Conservation (phyloP, 2,797 vertebrate species). For the Takifugu ocellatus region DNA sequence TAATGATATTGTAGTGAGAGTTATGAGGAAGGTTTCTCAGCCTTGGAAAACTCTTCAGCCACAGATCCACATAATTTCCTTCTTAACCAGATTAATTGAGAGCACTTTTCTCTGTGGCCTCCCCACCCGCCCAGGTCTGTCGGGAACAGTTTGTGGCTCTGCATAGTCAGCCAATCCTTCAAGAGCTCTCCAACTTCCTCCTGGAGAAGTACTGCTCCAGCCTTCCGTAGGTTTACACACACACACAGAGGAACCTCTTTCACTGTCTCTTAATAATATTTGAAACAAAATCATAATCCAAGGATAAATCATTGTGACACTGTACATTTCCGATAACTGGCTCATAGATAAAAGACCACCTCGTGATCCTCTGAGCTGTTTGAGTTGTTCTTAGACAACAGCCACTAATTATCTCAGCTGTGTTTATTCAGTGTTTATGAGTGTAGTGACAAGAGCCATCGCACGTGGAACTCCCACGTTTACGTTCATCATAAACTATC, state of each 20-base stretch:
- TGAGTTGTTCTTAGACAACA: constrained; percentile 5
- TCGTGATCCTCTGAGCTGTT: background rate
- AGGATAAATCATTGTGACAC: no score
- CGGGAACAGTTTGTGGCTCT: constrained; percentile 91
- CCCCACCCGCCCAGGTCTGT: constrained; percentile 78
- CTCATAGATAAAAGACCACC: no score
- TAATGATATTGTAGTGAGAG: background rate
- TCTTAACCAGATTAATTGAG: constrained; percentile 19
- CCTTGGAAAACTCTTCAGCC: background rate
- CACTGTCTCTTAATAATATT: no score
- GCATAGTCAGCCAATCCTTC: constrained; percentile 89
- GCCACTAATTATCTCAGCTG: background rate
- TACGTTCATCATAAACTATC: constrained; percentile 15
- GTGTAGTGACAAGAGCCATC: constrained; percentile 17
- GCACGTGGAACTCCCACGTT: background rate
- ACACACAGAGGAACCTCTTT: background rate
- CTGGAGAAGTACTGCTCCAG: constrained; percentile 78
- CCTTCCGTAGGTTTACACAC: constrained; percentile 58
- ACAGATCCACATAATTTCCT: no score
- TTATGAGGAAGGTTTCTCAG: background rate
- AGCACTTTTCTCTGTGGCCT: constrained; percentile 7
- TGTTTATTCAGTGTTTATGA: constrained; percentile 13
- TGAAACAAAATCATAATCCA: no score
- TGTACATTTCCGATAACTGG: no score
- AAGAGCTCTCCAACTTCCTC: constrained; percentile 86